Percentiles rank a stretch among this genome's conserved stretches.
phyloP scores from a whole-genome alignment of 2,888 invertebrate species.

The Abscondita cerata region DNA sequence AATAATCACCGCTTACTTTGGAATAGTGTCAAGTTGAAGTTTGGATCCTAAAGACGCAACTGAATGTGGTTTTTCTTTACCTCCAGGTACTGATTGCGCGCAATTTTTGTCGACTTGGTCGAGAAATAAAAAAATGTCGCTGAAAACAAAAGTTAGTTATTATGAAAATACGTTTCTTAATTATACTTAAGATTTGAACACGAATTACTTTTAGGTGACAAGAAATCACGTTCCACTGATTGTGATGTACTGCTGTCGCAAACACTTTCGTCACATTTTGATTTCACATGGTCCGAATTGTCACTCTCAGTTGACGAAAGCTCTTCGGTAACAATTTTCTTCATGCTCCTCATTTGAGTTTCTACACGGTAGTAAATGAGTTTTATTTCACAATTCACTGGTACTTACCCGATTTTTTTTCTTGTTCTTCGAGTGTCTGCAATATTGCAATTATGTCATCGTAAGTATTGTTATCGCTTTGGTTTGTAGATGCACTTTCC shows the following conservation, averaged over 20 bases:
- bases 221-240: no score
- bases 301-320: neutral
- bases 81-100: slow-evolving; percentile 48
- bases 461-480: slow-evolving; percentile 48
- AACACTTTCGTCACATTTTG: no score
- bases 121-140: slow-evolving; percentile 70
- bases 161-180: neutral
- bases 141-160: slow-evolving; percentile 51
- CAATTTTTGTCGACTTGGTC: slow-evolving; percentile 67
- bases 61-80: slow-evolving; percentile 48
- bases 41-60: slow-evolving; percentile 46
- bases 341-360: slow-evolving; percentile 52
- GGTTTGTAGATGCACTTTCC: slow-evolving; percentile 11
- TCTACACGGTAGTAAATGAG: slow-evolving; percentile 39
- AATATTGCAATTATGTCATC: slow-evolving; percentile 60
- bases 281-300: no score
- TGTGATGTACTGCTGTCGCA: no score
- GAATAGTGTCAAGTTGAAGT: slow-evolving; percentile 52
- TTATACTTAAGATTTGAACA: slow-evolving; percentile 46
- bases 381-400: no score
- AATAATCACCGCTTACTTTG: slow-evolving; percentile 50
- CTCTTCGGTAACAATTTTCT: slow-evolving; percentile 49
- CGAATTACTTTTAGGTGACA: no score
- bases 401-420: slow-evolving; percentile 57
- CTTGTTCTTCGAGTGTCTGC: slow-evolving; percentile 59